These are phyloP conservation scores for Agonopterix subpropinquella DNA, from an alignment of 2,888 invertebrate species.

Conservation along the genomic window DNA sequence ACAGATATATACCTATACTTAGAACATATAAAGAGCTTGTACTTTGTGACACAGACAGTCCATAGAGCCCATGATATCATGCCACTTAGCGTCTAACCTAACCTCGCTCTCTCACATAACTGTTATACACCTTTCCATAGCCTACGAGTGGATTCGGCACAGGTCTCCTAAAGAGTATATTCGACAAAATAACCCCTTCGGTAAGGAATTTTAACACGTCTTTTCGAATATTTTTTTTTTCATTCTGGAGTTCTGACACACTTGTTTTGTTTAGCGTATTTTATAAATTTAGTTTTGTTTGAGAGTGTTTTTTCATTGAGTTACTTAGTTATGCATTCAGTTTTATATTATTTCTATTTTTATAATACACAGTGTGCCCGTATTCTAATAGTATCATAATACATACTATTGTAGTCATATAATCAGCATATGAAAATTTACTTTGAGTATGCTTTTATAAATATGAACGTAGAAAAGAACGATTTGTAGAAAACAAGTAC, in stretches of 20 bases:
- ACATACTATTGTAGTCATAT: slow-evolving; percentile 57
- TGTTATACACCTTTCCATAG: slow-evolving; percentile 75
- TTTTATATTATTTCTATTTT: slow-evolving; percentile 34
- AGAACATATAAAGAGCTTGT: slow-evolving; percentile 73
- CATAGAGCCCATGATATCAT: slow-evolving; percentile 61
- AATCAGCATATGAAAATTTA: slow-evolving; percentile 61
- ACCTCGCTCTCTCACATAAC: slow-evolving; percentile 73
- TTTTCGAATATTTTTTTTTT: slow-evolving; percentile 57
- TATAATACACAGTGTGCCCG: slow-evolving; percentile 67
- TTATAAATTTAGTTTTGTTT: slow-evolving; percentile 42
- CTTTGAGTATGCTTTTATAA: slow-evolving; percentile 67
- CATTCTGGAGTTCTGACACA: slow-evolving; percentile 48
- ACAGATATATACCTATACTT: slow-evolving; percentile 56
- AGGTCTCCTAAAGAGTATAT: slow-evolving; percentile 77
- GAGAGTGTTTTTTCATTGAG: slow-evolving; percentile 51
- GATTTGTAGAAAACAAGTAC: slow-evolving; percentile 46
- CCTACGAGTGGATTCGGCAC: slow-evolving; percentile 76
- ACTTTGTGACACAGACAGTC: slow-evolving; percentile 73
- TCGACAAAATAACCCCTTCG: slow-evolving; percentile 78
- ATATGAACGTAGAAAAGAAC: slow-evolving; percentile 55
- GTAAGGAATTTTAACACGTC: slow-evolving; percentile 76
- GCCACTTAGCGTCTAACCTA: slow-evolving; percentile 59
- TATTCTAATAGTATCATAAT: slow-evolving; percentile 56
- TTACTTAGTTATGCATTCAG: slow-evolving; percentile 52
- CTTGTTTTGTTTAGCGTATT: slow-evolving; percentile 57